Base-by-base conservation (phyloP, 30 jellyfish, hydroid and myxozoan genomes). In the Nemopilema nomurai region DNA sequence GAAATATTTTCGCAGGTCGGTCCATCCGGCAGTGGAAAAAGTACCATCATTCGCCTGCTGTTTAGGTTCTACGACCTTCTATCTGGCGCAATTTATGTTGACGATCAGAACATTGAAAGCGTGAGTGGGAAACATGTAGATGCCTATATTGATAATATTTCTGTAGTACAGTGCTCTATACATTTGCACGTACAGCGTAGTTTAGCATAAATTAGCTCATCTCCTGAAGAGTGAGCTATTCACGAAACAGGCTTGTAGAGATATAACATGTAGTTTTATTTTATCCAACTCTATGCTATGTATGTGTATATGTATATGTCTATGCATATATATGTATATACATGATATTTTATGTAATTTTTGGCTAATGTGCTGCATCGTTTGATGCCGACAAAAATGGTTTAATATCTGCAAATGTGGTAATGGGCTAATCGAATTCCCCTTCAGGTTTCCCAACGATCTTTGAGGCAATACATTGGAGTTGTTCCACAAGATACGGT, bases 401-500 rank as follows among this genome's bases (percentile, higher is more conserved):
- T 3, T 3, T 41, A 41, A 13, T 13, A 41, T 41, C n/a, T 41
- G 57, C 57, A 41, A 41, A 41, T 41, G 57, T n/a, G n/a, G n/a
- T n/a, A n/a, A n/a, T n/a, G n/a, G n/a, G n/a, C n/a, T n/a, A n/a
- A n/a, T 75, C 33, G 13, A 50, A 4, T 8, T 9, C 8, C n/a
- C 57, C 64, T 77, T 16, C 75, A 95, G 99, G 97, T 95, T 51
- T 76, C 97, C 22, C 97, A 89, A 74, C 69, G 91, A 49, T 85
- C 97, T 18, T 51, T 95, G 53, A 89, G 99, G 25, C 86, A 79
- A 62, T 64, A 64, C 25, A 95, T 95, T 77, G 99, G 99, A 0
- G 99, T 95, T 27, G 99, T 95, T 49, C 99, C 99, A 27, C 99
- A 95, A 82, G 99, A 95, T 62, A 95, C 97, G 1, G 97, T 95